Conservation (phyloP, 2,888 invertebrate genomes). For the Suillia variegata region DNA sequence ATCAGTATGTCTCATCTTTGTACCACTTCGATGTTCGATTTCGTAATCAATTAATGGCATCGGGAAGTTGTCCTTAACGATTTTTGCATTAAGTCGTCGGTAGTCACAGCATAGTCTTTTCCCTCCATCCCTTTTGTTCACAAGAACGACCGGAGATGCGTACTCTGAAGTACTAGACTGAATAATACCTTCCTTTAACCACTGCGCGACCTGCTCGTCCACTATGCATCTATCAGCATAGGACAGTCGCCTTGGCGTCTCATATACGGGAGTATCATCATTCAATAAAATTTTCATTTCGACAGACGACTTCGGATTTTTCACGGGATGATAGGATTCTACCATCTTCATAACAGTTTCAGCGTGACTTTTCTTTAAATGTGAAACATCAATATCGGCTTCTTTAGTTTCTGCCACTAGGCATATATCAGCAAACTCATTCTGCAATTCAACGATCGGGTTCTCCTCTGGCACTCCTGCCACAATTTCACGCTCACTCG, state of each 20-base stretch:
- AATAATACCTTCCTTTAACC: too few species aligned
- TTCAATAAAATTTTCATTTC: slow-evolving; percentile 17
- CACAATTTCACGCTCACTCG: background rate
- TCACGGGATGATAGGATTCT: background rate
- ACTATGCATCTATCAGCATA: too few species aligned
- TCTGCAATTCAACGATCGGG: too few species aligned
- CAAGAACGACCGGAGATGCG: too few species aligned
- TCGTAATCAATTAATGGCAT: slow-evolving; percentile 11
- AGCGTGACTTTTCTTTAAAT: background rate
- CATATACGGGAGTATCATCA: too few species aligned
- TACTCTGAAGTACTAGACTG: too few species aligned
- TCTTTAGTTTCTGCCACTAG: background rate
- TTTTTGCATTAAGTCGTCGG: slow-evolving; percentile 20
- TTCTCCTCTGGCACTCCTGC: background rate
- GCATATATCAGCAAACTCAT: background rate
- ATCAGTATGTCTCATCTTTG: slow-evolving; percentile 19
- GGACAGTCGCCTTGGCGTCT: too few species aligned
- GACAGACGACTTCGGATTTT: background rate
- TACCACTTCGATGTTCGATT: slow-evolving; percentile 13
- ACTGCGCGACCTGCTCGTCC: too few species aligned
- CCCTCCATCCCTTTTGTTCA: background rate
- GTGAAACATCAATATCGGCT: background rate
- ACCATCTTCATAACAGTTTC: background rate
- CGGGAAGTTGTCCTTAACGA: slow-evolving; percentile 5
- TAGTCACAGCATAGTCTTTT: slow-evolving; percentile 19